phyloP scores from a whole-genome alignment of 2,113 vertebrate species.

The Calyptommatus sinebrachiatus region DNA sequence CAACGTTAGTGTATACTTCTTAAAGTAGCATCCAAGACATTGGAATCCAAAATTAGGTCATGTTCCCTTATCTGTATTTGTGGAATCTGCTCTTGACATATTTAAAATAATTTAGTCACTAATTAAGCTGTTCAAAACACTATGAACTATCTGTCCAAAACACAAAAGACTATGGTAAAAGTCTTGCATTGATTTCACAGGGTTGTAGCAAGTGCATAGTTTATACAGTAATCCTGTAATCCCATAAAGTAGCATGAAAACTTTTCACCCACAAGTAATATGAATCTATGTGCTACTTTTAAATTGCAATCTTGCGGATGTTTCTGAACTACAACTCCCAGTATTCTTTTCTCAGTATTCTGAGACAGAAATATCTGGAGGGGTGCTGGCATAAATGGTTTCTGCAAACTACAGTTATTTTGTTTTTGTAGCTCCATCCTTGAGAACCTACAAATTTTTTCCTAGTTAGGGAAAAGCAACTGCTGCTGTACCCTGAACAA shows the following conservation, averaged over 20 bases:
- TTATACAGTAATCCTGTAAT: background rate
- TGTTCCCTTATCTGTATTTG: background rate
- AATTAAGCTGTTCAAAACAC: background rate
- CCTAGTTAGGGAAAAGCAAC: background rate
- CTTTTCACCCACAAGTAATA: background rate
- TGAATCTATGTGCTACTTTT: background rate
- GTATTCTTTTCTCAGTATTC: too few relatives aligned
- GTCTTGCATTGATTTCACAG: background rate
- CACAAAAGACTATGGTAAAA: background rate
- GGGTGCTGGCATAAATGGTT: too few relatives aligned
- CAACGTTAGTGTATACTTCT: background rate
- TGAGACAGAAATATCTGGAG: too few relatives aligned
- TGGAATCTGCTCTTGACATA: background rate
- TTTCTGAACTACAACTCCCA: too few relatives aligned
- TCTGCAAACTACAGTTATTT: background rate
- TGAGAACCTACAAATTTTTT: too few relatives aligned
- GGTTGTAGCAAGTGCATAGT: background rate
- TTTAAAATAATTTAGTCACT: constrained; percentile 1
- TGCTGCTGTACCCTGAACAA: fast-evolving
- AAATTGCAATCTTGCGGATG: too few relatives aligned
- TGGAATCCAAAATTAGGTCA: background rate
- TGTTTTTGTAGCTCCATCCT: background rate
- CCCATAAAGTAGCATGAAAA: background rate
- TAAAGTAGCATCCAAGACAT: background rate
- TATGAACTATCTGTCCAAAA: background rate